phyloP scores from a whole-genome alignment of 2,113 vertebrate genomes.

The Steatornis caripensis region DNA sequence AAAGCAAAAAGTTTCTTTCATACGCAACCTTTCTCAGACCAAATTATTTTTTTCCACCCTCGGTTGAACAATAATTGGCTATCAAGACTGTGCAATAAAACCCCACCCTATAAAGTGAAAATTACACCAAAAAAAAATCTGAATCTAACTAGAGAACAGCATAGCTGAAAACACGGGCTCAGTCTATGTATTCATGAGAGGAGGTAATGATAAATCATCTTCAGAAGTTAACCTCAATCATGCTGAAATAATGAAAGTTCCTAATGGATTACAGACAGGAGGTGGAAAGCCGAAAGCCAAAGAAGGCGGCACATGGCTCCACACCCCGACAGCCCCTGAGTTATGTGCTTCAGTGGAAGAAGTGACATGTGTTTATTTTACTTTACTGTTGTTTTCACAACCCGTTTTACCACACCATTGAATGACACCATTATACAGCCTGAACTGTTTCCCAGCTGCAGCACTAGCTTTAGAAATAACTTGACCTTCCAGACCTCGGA shows the following conservation, averaged over 20 bases:
- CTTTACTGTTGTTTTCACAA: background rate
- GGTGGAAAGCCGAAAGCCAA: background rate
- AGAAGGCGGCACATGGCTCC: background rate
- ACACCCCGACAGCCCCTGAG: background rate
- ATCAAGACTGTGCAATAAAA: background rate
- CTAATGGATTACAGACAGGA: background rate
- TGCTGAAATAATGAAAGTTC: background rate
- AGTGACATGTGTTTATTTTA: background rate
- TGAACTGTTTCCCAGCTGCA: background rate
- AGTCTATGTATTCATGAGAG: background rate
- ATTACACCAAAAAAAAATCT: background rate
- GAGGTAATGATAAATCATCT: background rate
- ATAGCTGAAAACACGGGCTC: background rate
- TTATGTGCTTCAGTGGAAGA: background rate
- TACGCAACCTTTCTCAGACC: background rate
- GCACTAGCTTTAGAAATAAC: background rate
- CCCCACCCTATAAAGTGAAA: background rate
- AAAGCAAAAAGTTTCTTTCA: background rate
- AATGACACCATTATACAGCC: background rate
- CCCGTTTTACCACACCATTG: background rate
- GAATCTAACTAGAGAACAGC: background rate
- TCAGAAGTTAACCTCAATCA: conserved; percentile 1
- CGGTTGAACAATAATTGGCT: background rate
- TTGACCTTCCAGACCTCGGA: background rate
- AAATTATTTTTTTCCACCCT: background rate